Base-by-base conservation (phyloP, 2,888 invertebrate genomes). In the Eristalis tenax region DNA sequence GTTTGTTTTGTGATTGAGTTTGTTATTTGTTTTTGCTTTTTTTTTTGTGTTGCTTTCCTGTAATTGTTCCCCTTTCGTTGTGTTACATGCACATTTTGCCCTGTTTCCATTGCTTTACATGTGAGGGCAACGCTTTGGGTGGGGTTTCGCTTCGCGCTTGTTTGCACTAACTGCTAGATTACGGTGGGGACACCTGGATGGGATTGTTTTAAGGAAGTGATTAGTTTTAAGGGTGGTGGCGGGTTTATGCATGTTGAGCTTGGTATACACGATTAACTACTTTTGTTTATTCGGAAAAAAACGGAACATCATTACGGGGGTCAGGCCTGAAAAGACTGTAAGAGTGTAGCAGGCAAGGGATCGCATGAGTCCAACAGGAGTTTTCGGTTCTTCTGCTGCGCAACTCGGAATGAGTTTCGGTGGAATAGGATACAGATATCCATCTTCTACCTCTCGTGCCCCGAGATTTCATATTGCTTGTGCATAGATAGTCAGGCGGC, bases 1-100 rank as follows among this genome's bases (percentile, higher is more conserved):
- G 50, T 50, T 50, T 82, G 77, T 82, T 38, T 64, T 70, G 65
- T 61, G 35, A 50, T 69, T 69, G n/a, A 63, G 23, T 73, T 32
- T 23, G 11, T 63, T 59, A 18, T 57, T 64, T 43, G 6, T 75
- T 71, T 5, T 76, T 77, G 59, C 57, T 68, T 61, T 65, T 13
- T 70, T 5, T 32, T 28, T 71, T 75, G 22, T n/a, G 13, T 70
- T 70, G 63, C 40, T 15, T 28, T 59, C 65, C 71, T 73, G 65
- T 65, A 26, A 18, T 65, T 78, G 57, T 50, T 74, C 4, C 18
- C 11, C 18, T 10, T 15, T 68, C 56, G 11, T 23, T 50, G 38
- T 32, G 50, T 50, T 50, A 50, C 50, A 50, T 50, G 50, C 8
- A 50, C 50, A 43, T 43, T 43, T n/a, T 5, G 5, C 1, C 43